phyloP scores from a whole-genome alignment of 1,140 invertebrate genomes.

The Trichoplusia ni region DNA sequence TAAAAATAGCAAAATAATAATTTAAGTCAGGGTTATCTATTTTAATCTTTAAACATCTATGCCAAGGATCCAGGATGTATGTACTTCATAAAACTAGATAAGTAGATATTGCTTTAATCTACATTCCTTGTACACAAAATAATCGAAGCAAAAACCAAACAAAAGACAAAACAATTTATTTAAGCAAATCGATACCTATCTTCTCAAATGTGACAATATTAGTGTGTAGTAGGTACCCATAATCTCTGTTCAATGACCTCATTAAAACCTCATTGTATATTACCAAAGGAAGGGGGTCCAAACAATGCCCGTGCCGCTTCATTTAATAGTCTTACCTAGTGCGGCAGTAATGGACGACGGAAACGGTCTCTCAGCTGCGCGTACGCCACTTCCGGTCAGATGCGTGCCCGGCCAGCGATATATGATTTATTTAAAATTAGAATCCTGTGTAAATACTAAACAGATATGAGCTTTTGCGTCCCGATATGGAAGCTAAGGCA shows the following conservation, averaged over 20 bases:
- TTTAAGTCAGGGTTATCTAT: too few relatives aligned
- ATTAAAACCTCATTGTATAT: constrained; percentile 51
- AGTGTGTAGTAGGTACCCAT: too few relatives aligned
- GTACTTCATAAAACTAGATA: too few relatives aligned
- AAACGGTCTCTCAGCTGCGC: constrained; percentile 58
- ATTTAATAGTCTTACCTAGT: constrained; percentile 61
- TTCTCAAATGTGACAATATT: background rate
- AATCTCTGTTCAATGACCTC: constrained; percentile 61
- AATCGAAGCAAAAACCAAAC: too few relatives aligned
- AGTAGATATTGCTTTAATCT: too few relatives aligned
- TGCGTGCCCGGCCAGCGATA: constrained; percentile 63
- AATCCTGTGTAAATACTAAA: constrained; percentile 26
- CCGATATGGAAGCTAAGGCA: background rate
- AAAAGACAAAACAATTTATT: too few relatives aligned
- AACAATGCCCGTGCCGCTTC: constrained; percentile 69
- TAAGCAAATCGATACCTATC: too few relatives aligned
- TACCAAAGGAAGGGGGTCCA: constrained; percentile 57
- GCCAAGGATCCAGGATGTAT: too few relatives aligned
- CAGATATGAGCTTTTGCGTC: constrained; percentile 9
- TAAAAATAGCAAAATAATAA: too few relatives aligned
- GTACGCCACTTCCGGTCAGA: constrained; percentile 69
- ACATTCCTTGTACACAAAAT: too few relatives aligned
- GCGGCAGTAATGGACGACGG: constrained; percentile 63
- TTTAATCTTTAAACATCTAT: too few relatives aligned
- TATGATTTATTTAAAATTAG: constrained; percentile 56